Evolutionary conservation across 2,888 invertebrate species (phyloP), one percentile per base, ranked within the genome.

Genomic region (Temnothorax unifasciatus): DNA sequence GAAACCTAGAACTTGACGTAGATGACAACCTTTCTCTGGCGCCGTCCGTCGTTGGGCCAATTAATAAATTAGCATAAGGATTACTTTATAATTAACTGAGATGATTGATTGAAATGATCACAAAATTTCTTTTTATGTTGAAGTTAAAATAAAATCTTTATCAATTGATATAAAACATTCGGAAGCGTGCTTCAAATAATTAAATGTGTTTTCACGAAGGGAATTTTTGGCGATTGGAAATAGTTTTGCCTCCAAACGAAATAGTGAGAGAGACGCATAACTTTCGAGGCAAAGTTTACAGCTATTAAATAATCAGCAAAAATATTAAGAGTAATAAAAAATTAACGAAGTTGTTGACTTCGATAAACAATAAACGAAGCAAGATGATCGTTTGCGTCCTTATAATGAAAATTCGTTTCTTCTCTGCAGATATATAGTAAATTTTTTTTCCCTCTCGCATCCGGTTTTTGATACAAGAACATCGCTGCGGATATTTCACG

Each of bases 401-500:
- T 21, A 34, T 21, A 44, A 74, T 44, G 44, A 79, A 79, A 73
- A 44, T n/a, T 21, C 13, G 5, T 25, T 47, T 50, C 18, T 74
- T 47, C 9, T 59, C 13, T 50, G 29, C 8, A 13, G 34, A 57
- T 29, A 57, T 4, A 34, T 34, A 59, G 47, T 15, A 44, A 47
- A 68, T 47, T 71, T 59, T 73, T 25, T 71, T 82, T 52, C n/a
- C 29, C 11, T 44, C 13, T 11, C 52, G 52, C 74, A 41, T 15
- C 59, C 61, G 54, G 59, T 61, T 44, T 61, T 44, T 66, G 29
- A 44, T 73, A 75, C 57, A 63, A 79, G 69, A 85, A 63, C 84
- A 84, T 86, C 84, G 84, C 50, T 76, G 85, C 81, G 59, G 82
- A 84, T 89, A 87, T 89, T 89, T 90, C 79, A 84, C 85, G 89